Percentiles rank a stretch among this genome's conserved stretches.
These are phyloP conservation scores for Myiotriccus ornatus DNA, from an alignment of 2,797 vertebrate species.

Conservation along the genomic window DNA sequence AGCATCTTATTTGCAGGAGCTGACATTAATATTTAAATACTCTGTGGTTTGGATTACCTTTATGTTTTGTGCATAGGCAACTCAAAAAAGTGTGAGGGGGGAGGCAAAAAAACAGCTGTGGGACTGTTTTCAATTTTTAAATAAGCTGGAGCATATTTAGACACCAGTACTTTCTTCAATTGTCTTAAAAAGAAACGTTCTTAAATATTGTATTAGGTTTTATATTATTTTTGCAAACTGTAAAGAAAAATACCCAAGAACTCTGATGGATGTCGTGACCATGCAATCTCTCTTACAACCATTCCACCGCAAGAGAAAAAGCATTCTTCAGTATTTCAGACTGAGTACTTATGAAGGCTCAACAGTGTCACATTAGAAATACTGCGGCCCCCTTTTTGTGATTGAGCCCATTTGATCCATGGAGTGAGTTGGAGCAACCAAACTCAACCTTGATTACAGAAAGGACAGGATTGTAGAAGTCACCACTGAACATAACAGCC, in stretches of 20 bases:
- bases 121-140: neutral
- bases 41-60: neutral
- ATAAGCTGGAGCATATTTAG: neutral
- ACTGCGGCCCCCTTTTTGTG: neutral
- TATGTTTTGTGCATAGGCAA: neutral
- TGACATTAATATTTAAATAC: neutral
- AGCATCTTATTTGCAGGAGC: neutral
- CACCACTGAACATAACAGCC: neutral
- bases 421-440: neutral
- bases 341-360: neutral
- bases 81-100: neutral
- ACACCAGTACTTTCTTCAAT: neutral
- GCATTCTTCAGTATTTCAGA: neutral
- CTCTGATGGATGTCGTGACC: neutral
- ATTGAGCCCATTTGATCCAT: neutral
- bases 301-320: neutral
- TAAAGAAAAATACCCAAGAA: neutral
- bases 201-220: neutral
- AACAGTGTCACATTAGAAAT: neutral
- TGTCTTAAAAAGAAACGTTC: neutral
- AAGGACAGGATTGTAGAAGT: neutral
- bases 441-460: neutral
- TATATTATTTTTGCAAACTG: neutral
- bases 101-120: neutral
- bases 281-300: neutral